Conservation (phyloP, 2,888 invertebrate genomes). For the Xestia ashworthii region DNA sequence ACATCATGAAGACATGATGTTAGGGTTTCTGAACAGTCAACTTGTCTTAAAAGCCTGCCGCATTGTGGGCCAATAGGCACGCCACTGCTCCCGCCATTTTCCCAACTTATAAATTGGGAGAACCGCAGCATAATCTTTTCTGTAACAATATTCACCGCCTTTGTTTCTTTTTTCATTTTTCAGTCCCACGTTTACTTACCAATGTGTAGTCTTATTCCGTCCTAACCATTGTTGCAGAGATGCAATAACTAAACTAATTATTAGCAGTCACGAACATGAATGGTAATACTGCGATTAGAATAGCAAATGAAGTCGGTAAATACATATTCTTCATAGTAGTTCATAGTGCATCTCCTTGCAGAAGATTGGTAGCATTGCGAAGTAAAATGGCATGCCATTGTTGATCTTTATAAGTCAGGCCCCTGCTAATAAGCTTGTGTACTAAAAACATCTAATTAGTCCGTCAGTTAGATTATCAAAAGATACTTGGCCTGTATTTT, state of each 20-base stretch:
- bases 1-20: too few species aligned
- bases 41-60: too few species aligned
- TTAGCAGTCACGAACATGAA: constrained; percentile 16
- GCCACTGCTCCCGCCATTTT: neutral
- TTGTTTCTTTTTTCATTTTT: neutral
- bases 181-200: neutral
- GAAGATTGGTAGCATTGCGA: neutral
- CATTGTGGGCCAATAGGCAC: too few species aligned
- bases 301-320: neutral
- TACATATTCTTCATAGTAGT: neutral
- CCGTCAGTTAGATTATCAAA: too few species aligned
- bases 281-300: neutral
- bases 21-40: too few species aligned
- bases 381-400: neutral
- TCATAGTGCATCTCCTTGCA: neutral
- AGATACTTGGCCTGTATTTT: too few species aligned
- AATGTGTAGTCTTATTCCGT: neutral
- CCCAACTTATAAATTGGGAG: neutral
- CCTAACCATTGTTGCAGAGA: neutral
- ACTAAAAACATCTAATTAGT: too few species aligned
- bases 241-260: neutral
- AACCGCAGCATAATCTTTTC: too few species aligned
- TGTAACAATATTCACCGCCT: neutral
- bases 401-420: neutral
- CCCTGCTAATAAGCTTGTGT: too few species aligned